Evolutionary conservation across 2,113 vertebrate genomes (phyloP).

Genomic region (Xyliphius kryptos): DNA sequence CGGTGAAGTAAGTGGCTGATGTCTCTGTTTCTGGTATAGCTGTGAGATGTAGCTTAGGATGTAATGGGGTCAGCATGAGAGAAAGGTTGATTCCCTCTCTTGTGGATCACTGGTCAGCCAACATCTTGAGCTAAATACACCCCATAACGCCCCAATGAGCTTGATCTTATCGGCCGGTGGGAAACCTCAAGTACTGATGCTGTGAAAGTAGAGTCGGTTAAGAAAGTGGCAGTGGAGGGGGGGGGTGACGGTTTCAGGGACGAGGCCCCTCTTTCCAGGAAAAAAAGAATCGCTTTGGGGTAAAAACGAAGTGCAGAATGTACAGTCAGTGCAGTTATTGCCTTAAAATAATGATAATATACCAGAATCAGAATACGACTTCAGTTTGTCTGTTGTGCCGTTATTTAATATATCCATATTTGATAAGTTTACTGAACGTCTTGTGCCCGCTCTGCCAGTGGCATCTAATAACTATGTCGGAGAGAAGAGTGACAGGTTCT

Average conservation of each 20-base stretch:
- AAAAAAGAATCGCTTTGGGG: not conserved
- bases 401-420: not conserved
- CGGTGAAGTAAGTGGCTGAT: not conserved
- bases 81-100: slow-evolving; percentile 58
- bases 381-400: too few species aligned
- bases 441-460: slow-evolving; percentile 42
- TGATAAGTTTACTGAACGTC: not conserved
- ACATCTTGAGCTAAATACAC: slow-evolving; percentile 69
- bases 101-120: slow-evolving; percentile 71
- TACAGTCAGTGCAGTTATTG: too few species aligned
- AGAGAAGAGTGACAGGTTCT: slow-evolving; percentile 57
- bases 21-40: not conserved
- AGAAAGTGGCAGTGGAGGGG: slow-evolving; percentile 23
- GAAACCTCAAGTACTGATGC: slow-evolving; percentile 57
- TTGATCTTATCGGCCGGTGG: slow-evolving; percentile 71
- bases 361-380: too few species aligned
- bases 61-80: slow-evolving; percentile 66
- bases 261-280: not conserved
- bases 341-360: too few species aligned
- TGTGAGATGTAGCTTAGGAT: slow-evolving; percentile 39
- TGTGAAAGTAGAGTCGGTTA: slow-evolving; percentile 10
- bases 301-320: too few species aligned
- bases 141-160: slow-evolving; percentile 67
- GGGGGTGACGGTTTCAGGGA: not conserved
- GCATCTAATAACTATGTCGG: slow-evolving; percentile 43